Evolutionary conservation across 2,113 vertebrate genomes (phyloP).

Genomic region (Larimichthys crocea): DNA sequence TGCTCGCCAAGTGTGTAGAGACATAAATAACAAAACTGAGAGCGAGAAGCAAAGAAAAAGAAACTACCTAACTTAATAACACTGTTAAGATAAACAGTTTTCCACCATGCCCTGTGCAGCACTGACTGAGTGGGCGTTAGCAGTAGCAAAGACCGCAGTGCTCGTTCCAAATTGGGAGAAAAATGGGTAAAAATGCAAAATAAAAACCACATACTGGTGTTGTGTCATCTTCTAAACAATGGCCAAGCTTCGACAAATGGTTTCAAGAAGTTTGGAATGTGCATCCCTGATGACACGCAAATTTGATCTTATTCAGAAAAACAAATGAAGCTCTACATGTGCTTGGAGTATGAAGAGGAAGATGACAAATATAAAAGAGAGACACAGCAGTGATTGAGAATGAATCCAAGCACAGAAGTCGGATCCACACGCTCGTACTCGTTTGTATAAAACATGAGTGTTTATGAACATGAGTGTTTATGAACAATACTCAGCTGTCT

Average conservation of each 20-base stretch:
- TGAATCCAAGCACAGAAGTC: not conserved
- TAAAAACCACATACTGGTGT: not conserved
- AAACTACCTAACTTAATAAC: not conserved
- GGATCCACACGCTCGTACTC: not conserved
- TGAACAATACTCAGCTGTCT: slow-evolving; percentile 12
- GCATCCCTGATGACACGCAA: not conserved
- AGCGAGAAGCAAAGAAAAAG: not conserved
- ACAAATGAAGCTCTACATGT: slow-evolving; percentile 9
- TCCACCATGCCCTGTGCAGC: not conserved
- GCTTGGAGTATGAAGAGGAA: slow-evolving; percentile 1
- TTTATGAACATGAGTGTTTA: slow-evolving; percentile 1
- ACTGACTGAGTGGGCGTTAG: slow-evolving; percentile 30
- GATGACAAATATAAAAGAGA: not conserved
- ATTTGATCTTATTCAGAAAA: slow-evolving; percentile 5
- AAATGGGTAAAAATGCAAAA: slow-evolving; percentile 32
- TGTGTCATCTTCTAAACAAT: slow-evolving; percentile 33
- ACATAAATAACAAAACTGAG: not conserved
- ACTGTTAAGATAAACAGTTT: not conserved
- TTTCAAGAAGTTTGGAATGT: slow-evolving; percentile 20
- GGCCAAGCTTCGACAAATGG: not conserved
- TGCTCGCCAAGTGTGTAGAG: not conserved
- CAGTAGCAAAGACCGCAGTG: slow-evolving; percentile 17
- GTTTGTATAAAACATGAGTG: not conserved
- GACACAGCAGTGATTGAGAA: slow-evolving; percentile 5
- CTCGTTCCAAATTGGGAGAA: slow-evolving; percentile 12